Base-by-base conservation (phyloP, 2,888 invertebrate species). In the Subacronicta megacephala region DNA sequence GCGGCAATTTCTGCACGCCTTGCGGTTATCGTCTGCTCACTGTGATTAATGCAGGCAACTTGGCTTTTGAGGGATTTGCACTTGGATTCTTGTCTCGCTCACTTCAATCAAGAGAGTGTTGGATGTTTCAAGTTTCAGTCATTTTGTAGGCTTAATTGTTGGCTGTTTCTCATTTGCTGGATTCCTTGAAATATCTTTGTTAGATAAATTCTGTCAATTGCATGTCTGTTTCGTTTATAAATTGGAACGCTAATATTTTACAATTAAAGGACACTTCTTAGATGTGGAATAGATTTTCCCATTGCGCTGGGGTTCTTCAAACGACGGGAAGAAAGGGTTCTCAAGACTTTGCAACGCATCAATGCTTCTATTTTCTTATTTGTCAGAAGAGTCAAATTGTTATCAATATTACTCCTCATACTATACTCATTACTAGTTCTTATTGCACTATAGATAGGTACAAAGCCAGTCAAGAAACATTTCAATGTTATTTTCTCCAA, bases 21-120 rank as follows among this genome's bases (percentile, higher is more conserved):
- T 89, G 91, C 82, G 90, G 90, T 90, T 90, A 92, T 90, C 88
- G 88, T 88, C 89, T 80, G 62, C 73, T 82, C 73, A 49, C 70
- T 50, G 81, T 87, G 89, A 91, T 90, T 90, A 89, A 90, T 90
- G 88, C 71, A 67, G 64, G 59, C 63, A 68, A 73, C 66, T 75
- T 67, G 74, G 69, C 64, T 74, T 78, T 53, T 76, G 70, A 71
- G 73, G 75, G 81, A 76, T 77, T 79, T 78, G 72, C 77, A 71
- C 72, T 62, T 51, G 62, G 47, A 58, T 61, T 72, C 67, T 59
- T 65, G 72, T 67, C 62, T 62, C 59, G 56, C 46, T 54, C 59
- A 49, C 68, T 64, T 71, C 68, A 61, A 62, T 75, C 74, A 62
- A 52, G 51, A 45, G 43, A 62, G 44, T 58, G 47, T 53, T 64